phyloP scores from a whole-genome alignment of 92 coral and sea anemone genomes.

The Galaxea fascicularis region DNA sequence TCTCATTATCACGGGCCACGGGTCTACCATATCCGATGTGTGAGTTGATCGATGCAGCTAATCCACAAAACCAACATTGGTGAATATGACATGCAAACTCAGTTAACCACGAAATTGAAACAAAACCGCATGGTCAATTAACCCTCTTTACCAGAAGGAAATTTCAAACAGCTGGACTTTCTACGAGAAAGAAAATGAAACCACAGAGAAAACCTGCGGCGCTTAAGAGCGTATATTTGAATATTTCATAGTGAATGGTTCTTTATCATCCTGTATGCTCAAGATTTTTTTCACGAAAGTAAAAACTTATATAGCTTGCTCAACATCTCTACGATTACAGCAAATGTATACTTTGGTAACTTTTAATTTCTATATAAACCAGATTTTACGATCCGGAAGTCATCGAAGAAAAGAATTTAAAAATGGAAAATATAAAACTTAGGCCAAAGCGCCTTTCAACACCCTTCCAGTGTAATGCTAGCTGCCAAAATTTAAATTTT shows the following conservation, averaged over 20 bases:
- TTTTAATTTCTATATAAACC: too few species aligned
- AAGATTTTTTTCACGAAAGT: too few species aligned
- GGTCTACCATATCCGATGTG: not conserved
- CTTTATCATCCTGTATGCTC: too few species aligned
- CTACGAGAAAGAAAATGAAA: not conserved
- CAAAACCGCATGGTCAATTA: not conserved
- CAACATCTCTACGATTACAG: too few species aligned
- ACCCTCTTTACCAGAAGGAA: not conserved
- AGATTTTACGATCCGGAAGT: not conserved
- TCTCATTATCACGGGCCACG: slow-evolving; percentile 7
- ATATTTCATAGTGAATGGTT: too few species aligned
- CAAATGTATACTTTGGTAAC: not conserved
- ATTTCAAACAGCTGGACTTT: not conserved
- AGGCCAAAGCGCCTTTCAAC: not conserved
- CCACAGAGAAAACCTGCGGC: too few species aligned
- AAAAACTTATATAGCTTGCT: too few species aligned
- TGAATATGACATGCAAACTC: not conserved
- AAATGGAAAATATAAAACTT: too few species aligned
- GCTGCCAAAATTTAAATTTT: not conserved
- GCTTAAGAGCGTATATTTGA: too few species aligned
- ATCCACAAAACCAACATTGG: not conserved
- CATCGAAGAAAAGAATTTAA: not conserved
- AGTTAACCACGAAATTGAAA: too few species aligned
- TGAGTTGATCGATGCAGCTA: not conserved
- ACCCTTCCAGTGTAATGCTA: not conserved